A percentile compares a stretch with the other conserved stretches of the same genome.
phyloP scores from a whole-genome alignment of 2,113 vertebrate genomes.

The Rattus norvegicus region DNA sequence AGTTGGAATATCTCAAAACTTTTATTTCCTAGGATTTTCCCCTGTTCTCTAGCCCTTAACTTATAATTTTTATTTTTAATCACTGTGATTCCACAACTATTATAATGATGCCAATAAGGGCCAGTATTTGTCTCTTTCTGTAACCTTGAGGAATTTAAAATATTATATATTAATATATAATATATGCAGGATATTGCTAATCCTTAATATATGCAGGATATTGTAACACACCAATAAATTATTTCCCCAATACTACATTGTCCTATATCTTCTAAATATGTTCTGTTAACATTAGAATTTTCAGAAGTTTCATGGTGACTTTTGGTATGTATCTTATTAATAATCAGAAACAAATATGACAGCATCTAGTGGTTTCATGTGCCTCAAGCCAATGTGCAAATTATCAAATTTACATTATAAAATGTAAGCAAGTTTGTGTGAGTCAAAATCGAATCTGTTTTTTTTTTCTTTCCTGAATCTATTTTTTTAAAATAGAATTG shows the following conservation, averaged over 20 bases:
- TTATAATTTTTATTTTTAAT: slow-evolving; percentile 3
- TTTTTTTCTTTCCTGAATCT: slow-evolving; percentile 23
- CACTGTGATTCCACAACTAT: not conserved
- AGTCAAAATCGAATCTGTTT: not conserved
- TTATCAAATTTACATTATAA: slow-evolving; percentile 1
- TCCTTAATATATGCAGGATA: not conserved
- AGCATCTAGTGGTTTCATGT: not conserved
- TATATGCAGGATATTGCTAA: not conserved
- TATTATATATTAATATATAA: not conserved
- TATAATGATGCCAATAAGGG: not conserved
- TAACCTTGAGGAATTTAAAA: not conserved
- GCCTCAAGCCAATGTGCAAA: not conserved
- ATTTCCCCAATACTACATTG: not conserved
- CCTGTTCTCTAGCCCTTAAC: not conserved
- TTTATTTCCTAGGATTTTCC: not conserved
- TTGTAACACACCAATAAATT: not conserved
- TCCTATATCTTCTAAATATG: not conserved
- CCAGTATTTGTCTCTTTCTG: not conserved
- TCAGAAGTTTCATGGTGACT: not conserved
- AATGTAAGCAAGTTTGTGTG: not conserved
- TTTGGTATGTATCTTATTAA: not conserved
- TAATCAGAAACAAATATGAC: slow-evolving; percentile 2
- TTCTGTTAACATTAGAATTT: not conserved
- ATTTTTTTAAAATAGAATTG: slow-evolving; percentile 70
- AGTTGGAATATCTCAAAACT: not conserved